A percentile compares a stretch with the other conserved stretches of the same genome.
Evolutionary conservation across 2,797 vertebrate species (phyloP).

Genomic region (Crypturellus tataupa): DNA sequence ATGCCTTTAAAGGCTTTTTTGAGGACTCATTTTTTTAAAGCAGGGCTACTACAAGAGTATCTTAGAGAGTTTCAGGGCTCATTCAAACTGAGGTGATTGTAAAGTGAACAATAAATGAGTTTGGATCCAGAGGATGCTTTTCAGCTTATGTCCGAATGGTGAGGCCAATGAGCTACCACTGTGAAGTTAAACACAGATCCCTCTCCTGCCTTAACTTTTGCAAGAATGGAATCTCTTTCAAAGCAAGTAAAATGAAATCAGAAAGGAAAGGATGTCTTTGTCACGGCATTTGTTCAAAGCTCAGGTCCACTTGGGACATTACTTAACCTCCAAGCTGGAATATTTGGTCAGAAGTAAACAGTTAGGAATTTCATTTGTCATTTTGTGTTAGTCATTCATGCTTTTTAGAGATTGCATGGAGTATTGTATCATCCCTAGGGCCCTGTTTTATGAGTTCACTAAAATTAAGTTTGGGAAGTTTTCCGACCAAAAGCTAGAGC

Average conservation of each 20-base stretch:
- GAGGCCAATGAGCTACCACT: not conserved
- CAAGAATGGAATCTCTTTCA: not conserved
- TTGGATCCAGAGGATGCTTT: not conserved
- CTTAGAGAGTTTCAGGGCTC: not conserved
- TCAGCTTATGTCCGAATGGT: not conserved
- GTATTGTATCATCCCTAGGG: conserved; percentile 42
- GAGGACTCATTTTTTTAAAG: not conserved
- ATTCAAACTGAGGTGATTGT: not conserved
- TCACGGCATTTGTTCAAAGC: not conserved
- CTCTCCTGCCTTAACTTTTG: not conserved
- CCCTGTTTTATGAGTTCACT: conserved; percentile 64
- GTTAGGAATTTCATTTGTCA: conserved; percentile 56
- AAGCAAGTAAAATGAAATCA: not conserved
- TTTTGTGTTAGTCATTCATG: conserved; percentile 42
- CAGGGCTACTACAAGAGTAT: not conserved
- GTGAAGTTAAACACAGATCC: not conserved
- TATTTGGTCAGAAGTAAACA: conserved; percentile 19
- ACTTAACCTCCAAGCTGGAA: not conserved
- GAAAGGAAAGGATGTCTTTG: not conserved
- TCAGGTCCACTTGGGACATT: conserved; percentile 12
- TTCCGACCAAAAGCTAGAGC: conserved; percentile 31
- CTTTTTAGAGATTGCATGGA: conserved; percentile 18
- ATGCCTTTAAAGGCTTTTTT: conserved; percentile 2
- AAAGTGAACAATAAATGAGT: not conserved
- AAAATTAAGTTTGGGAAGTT: conserved; percentile 41